Evolutionary conservation across 2,888 invertebrate species (phyloP).

Genomic region (Sinodicranocentrus sp.): DNA sequence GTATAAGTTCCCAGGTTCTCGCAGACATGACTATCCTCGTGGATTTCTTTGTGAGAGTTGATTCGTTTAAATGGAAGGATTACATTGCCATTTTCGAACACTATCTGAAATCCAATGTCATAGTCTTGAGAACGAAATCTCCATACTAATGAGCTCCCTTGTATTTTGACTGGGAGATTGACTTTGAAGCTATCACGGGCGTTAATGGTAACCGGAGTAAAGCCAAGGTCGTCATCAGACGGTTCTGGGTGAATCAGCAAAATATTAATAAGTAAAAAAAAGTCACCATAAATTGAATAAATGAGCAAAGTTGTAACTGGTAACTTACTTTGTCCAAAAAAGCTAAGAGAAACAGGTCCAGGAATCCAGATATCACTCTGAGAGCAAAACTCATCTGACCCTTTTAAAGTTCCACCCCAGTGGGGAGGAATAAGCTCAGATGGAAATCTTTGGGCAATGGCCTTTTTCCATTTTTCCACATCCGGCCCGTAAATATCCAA

Average conservation of each 20-base stretch:
- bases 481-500: constrained; percentile 61
- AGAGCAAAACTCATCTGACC: constrained; percentile 58
- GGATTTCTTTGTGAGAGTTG: constrained; percentile 42
- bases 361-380: constrained; percentile 56
- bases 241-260: not conserved
- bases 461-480: constrained; percentile 59
- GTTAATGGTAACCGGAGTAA: constrained; percentile 41
- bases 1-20: constrained; percentile 54
- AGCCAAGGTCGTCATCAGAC: not conserved
- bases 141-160: constrained; percentile 47
- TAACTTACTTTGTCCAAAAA: constrained; percentile 44
- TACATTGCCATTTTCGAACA: constrained; percentile 8
- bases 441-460: constrained; percentile 44
- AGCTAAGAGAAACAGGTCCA: constrained; percentile 44
- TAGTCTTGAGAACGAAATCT: constrained; percentile 38
- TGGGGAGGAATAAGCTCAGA: constrained; percentile 40
- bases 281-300: not conserved
- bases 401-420: constrained; percentile 62
- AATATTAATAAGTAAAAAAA: not conserved
- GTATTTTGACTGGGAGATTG: constrained; percentile 28
- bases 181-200: constrained; percentile 51
- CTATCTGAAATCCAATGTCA: constrained; percentile 53
- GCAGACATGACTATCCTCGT: constrained; percentile 49
- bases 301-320: not conserved
- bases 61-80: constrained; percentile 32